Evolutionary conservation across 2,797 vertebrate genomes (phyloP).

Genomic region (Oreonectes daqikongensis): DNA sequence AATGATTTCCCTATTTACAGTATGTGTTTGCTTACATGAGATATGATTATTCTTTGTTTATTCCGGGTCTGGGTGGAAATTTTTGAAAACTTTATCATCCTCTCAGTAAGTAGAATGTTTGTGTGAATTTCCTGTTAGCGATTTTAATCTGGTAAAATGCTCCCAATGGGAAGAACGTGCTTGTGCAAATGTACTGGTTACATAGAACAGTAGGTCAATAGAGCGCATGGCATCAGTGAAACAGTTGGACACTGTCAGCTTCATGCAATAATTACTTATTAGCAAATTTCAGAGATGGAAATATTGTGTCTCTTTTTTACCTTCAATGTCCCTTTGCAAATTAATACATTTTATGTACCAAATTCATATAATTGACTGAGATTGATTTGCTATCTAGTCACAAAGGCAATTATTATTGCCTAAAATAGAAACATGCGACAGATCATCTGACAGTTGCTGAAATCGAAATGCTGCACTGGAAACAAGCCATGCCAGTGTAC

Average conservation of each 20-base stretch:
- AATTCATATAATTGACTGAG: conserved; percentile 67
- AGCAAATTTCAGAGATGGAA: conserved; percentile 14
- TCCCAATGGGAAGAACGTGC: conserved; percentile 58
- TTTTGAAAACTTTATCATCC: conserved; percentile 51
- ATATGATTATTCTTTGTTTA: conserved; percentile 60
- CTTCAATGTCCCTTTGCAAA: conserved; percentile 1
- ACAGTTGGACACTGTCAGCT: conserved; percentile 65
- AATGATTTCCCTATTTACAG: too few species aligned
- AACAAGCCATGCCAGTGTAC: conserved; percentile 49
- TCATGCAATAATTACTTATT: conserved; percentile 68
- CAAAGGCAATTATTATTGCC: conserved; percentile 72
- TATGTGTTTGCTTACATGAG: conserved; percentile 67
- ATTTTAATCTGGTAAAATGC: conserved; percentile 69
- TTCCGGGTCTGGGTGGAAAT: conserved; percentile 60
- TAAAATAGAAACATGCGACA: conserved; percentile 70
- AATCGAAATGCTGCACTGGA: conserved; percentile 61
- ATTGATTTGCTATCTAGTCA: conserved; percentile 71
- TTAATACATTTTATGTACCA: conserved; percentile 56
- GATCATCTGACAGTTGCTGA: conserved; percentile 69
- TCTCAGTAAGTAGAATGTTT: conserved; percentile 55
- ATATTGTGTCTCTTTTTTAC: conserved; percentile 16
- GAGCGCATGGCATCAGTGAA: conserved; percentile 65
- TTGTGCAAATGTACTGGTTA: conserved; percentile 49
- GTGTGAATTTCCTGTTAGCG: conserved; percentile 67
- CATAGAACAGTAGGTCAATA: conserved; percentile 62